Percentiles rank a stretch among this genome's conserved stretches.
Evolutionary conservation across 2,113 vertebrate genomes (phyloP).

Genomic region (Hippoglossus stenolepis): DNA sequence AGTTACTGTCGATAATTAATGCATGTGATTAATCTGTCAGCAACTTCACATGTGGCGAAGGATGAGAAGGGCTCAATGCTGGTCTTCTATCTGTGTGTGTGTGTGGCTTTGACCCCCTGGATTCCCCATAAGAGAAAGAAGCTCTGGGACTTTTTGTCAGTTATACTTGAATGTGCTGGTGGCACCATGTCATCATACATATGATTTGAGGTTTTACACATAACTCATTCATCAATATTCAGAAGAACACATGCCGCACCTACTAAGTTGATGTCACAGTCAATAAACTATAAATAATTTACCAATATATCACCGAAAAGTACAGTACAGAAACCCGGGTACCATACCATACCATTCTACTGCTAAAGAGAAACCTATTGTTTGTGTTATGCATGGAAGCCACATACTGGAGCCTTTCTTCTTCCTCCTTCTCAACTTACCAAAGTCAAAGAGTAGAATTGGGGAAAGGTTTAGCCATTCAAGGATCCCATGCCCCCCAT

Average conservation of each 20-base stretch:
- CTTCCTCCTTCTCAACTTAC: conserved; percentile 58
- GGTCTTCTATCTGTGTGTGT: conserved; percentile 77
- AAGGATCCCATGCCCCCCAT: conserved; percentile 68
- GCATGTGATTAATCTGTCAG: conserved; percentile 97
- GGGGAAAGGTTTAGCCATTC: conserved; percentile 60
- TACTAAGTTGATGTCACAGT: too few relatives aligned
- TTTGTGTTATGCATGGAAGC: background rate
- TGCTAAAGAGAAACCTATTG: too few relatives aligned
- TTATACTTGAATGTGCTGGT: background rate
- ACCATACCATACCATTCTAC: conserved; percentile 6
- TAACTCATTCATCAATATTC: conserved; percentile 24
- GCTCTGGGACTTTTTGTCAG: conserved; percentile 36
- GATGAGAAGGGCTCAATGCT: conserved; percentile 82
- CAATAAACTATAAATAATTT: too few relatives aligned
- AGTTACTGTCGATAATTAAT: conserved; percentile 99
- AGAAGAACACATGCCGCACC: too few relatives aligned
- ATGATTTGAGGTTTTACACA: conserved; percentile 33
- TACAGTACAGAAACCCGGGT: too few relatives aligned
- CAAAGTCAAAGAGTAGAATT: conserved; percentile 77
- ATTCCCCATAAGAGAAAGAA: conserved; percentile 14
- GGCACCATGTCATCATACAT: conserved; percentile 1
- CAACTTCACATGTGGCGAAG: conserved; percentile 85
- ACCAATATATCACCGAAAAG: too few relatives aligned
- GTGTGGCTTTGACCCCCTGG: conserved; percentile 28
- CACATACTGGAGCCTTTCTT: conserved; percentile 27